Base-by-base conservation (phyloP, 2,888 invertebrate species). In the Xestia sexstrigata region DNA sequence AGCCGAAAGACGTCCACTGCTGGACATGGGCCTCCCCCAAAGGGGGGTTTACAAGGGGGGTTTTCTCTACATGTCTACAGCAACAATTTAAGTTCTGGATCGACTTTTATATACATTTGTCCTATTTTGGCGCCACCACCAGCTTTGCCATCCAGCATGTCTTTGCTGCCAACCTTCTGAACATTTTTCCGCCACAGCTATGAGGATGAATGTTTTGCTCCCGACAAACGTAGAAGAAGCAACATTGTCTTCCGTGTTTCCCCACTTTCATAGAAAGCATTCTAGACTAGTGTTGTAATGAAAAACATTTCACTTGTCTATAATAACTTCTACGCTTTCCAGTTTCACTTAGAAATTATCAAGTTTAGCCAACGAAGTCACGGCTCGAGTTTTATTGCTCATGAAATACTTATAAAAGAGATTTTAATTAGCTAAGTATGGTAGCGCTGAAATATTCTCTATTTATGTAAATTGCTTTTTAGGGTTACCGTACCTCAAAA, bases 341-440 rank as follows among this genome's bases (percentile, higher is more conserved):
- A 66, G 80, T 83, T 83, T 83, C 85, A 49, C 47, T 84, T 83
- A 66, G 75, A 84, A 84, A 82, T 84, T 35, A 83, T 62, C 70
- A 66, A 73, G 79, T 67, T 66, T 66, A 55, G n/a, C 55, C 26
- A 35, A 39, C 9, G 47, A 1, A 42, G 39, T n/a, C 23, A 26
- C 58, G 42, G 13, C 23, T 70, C 13, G 20, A 26, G 68, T 71
- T 74, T 42, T 65, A 74, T 72, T 42, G n/a, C 74, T 72, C 60
- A 23, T 65, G 23, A 67, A 67, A 63, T 55, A 68, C 55, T 65
- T 52, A n/a, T 30, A 65, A 30, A 74, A 45, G 9, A 62, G 9
- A 52, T 26, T 39, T 73, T 83, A 70, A 81, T 78, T 77, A 68
- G 49, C 35, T 39, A 65, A 52, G 49, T 58, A 11, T 69, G n/a